A percentile compares a stretch with the other conserved stretches of the same genome.
Conservation (phyloP, 2,113 vertebrate genomes). For the Hemibagrus wyckioides region DNA sequence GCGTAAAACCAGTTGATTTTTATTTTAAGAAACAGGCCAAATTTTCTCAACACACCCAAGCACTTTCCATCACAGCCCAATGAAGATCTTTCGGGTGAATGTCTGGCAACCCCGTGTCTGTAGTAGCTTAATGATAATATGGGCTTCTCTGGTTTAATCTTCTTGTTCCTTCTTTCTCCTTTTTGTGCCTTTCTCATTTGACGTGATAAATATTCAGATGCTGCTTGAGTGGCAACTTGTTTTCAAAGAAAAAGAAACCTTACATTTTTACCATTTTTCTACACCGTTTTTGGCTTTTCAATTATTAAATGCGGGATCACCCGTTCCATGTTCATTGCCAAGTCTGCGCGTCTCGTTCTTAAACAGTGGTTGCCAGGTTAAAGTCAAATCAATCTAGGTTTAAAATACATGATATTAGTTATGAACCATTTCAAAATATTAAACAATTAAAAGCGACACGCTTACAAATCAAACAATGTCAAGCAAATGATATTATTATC, state of each 20-base stretch:
- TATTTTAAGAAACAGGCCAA: background rate
- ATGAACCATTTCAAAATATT: background rate
- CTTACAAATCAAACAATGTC: no score
- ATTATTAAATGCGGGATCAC: conserved; percentile 58
- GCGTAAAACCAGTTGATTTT: background rate
- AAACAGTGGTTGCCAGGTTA: conserved; percentile 1
- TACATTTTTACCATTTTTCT: background rate
- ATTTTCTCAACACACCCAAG: background rate
- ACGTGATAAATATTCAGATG: background rate
- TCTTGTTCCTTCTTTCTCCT: background rate
- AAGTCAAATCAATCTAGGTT: background rate
- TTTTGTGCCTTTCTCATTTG: background rate
- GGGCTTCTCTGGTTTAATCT: background rate
- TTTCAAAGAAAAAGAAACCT: background rate
- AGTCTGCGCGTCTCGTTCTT: conserved; percentile 6
- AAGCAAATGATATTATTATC: background rate
- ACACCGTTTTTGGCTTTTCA: background rate
- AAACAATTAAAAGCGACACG: no score
- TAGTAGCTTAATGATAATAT: background rate
- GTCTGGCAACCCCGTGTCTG: conserved; percentile 22
- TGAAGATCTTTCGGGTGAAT: no score
- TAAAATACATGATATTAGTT: background rate
- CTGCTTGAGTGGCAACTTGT: background rate
- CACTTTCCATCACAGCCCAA: background rate
- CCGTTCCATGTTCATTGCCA: conserved; percentile 44